A percentile compares a stretch with the other conserved stretches of the same genome.
Evolutionary conservation across 2,888 invertebrate species (phyloP).

Genomic region (Dione vanillae): DNA sequence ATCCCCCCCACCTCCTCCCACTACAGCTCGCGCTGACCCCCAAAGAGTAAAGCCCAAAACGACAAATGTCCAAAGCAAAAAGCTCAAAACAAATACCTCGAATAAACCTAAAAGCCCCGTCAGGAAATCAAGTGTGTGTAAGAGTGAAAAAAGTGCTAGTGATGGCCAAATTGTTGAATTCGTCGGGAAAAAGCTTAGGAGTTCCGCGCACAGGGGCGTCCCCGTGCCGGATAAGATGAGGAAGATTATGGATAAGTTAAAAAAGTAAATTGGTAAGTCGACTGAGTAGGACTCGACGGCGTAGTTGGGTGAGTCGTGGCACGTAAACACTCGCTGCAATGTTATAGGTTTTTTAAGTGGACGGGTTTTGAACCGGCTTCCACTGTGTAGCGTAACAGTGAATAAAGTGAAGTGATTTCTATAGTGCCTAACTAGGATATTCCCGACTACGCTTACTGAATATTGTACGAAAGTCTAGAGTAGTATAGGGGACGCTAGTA

Average conservation of each 20-base stretch:
- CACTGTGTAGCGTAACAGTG: background rate
- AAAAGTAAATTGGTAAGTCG: slow-evolving; percentile 51
- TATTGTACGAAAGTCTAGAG: slow-evolving; percentile 49
- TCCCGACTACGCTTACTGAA: slow-evolving; percentile 36
- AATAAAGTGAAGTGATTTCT: slow-evolving; percentile 11
- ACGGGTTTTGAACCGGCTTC: slow-evolving; percentile 9
- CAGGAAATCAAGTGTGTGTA: slow-evolving; percentile 55
- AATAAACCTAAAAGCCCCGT: slow-evolving; percentile 37
- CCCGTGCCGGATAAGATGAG: slow-evolving; percentile 73
- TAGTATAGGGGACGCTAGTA: slow-evolving; percentile 62
- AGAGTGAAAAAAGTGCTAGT: slow-evolving; percentile 50
- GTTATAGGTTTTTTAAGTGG: background rate
- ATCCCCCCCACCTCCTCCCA: slow-evolving; percentile 71
- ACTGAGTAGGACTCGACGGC: slow-evolving; percentile 48
- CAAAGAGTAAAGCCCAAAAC: slow-evolving; percentile 48
- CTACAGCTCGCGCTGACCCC: slow-evolving; percentile 56
- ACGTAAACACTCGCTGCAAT: background rate
- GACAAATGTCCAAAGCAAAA: slow-evolving; percentile 30
- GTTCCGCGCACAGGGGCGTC: slow-evolving; percentile 65
- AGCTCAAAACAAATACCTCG: slow-evolving; percentile 39
- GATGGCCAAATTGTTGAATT: slow-evolving; percentile 32
- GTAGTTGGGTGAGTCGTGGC: slow-evolving; percentile 22
- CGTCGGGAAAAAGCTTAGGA: slow-evolving; percentile 54
- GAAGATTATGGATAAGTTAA: slow-evolving; percentile 62
- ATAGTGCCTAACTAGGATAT: slow-evolving; percentile 19